These are phyloP conservation scores for Drosophila dunni DNA, from an alignment of 1,140 invertebrate genomes.

Conservation along the genomic window DNA sequence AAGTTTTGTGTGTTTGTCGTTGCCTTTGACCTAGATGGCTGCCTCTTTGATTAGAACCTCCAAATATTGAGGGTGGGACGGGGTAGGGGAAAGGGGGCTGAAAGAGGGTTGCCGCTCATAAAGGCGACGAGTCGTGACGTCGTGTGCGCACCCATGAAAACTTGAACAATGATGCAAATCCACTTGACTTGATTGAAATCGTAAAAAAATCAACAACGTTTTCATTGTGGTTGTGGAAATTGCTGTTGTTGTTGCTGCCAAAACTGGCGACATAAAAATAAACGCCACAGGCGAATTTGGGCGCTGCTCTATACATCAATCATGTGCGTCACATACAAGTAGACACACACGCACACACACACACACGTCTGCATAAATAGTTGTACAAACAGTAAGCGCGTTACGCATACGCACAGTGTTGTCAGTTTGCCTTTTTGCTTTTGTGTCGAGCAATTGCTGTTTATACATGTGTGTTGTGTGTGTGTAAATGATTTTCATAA, in stretches of 20 bases:
- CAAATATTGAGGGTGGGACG: background rate
- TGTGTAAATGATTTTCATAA: conserved; percentile 79
- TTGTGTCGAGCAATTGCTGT: conserved; percentile 7
- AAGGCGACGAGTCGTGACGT: conserved; percentile 34
- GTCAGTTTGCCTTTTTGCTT: conserved; percentile 37
- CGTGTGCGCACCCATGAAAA: conserved; percentile 53
- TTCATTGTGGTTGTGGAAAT: conserved; percentile 36
- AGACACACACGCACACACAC: background rate
- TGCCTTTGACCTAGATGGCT: conserved; percentile 66
- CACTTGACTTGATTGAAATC: conserved; percentile 82
- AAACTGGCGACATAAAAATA: conserved; percentile 68
- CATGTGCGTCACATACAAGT: conserved; percentile 34
- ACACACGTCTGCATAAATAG: conserved; percentile 41
- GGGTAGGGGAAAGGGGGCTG: background rate
- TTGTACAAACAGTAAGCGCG: conserved; percentile 36
- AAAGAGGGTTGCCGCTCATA: conserved; percentile 21
- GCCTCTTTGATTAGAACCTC: conserved; percentile 44
- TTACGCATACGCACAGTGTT: conserved; percentile 69
- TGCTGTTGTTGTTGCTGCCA: conserved; percentile 15
- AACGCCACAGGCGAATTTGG: conserved; percentile 37
- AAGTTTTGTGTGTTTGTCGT: conserved; percentile 39
- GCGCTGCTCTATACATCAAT: conserved; percentile 66
- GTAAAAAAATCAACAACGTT: conserved; percentile 65
- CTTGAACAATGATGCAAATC: conserved; percentile 69
- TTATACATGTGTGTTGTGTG: conserved; percentile 17